A percentile compares a stretch with the other conserved stretches of the same genome.
These are phyloP conservation scores for Drosophila pectinifera DNA, from an alignment of 1,140 invertebrate genomes.

Conservation along the genomic window DNA sequence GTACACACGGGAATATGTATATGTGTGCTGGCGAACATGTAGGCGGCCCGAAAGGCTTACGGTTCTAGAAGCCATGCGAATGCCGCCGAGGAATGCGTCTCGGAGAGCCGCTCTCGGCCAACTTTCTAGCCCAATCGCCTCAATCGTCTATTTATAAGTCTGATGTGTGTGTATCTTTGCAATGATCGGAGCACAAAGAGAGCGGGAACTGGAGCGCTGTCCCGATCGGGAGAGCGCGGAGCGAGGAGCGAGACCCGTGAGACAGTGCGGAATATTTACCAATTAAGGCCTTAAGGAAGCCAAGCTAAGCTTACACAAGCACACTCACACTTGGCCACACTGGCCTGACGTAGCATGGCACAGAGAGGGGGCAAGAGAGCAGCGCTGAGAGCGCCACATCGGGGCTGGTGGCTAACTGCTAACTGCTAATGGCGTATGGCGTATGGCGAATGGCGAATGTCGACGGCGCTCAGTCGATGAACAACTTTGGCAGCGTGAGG, in stretches of 20 bases:
- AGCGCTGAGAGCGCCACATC: conserved; percentile 9
- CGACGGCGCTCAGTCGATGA: conserved; percentile 67
- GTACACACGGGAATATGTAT: background rate
- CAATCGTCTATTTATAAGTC: conserved; percentile 76
- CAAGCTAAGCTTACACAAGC: conserved; percentile 44
- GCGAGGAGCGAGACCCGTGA: conserved; percentile 12
- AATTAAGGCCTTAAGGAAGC: conserved; percentile 55
- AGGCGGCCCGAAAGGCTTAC: conserved; percentile 45
- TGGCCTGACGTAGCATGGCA: background rate
- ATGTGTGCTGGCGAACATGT: conserved; percentile 30
- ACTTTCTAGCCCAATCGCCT: conserved; percentile 13
- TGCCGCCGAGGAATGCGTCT: conserved; percentile 59
- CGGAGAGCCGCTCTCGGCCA: conserved; percentile 26
- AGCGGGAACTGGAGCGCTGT: conserved; percentile 19
- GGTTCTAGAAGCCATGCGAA: conserved; percentile 75
- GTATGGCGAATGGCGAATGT: conserved; percentile 12
- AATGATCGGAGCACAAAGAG: conserved; percentile 17
- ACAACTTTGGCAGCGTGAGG: conserved; percentile 67
- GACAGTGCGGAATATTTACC: conserved; percentile 47
- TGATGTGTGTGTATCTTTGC: conserved; percentile 74
- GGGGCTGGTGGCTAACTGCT: conserved; percentile 14
- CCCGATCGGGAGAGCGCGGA: conserved; percentile 13
- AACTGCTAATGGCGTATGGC: too few species aligned
- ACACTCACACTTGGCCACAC: conserved; percentile 6
- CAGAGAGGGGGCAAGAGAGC: conserved; percentile 12